Conservation (phyloP, 2,888 invertebrate species). For the Agrenia bidenticulata region DNA sequence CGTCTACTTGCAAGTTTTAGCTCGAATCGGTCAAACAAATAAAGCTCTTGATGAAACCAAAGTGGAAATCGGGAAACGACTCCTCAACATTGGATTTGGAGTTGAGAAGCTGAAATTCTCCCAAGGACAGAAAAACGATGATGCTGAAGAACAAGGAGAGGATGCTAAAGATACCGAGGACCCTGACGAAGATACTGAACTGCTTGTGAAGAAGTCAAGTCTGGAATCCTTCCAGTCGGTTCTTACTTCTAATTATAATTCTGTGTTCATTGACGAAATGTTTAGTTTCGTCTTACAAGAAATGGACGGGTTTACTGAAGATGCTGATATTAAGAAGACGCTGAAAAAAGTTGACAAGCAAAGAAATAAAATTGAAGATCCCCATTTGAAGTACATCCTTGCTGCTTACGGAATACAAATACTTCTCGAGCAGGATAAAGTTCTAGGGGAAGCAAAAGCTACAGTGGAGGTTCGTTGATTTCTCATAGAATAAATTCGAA, state of each 20-base stretch:
- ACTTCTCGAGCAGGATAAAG: conserved; percentile 19
- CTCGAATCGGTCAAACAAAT: conserved; percentile 13
- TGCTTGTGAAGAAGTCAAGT: conserved; percentile 2
- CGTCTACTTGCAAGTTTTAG: conserved; percentile 20
- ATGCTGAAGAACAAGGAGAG: conserved; percentile 10
- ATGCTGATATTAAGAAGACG: conserved; percentile 1
- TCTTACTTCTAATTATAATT: conserved; percentile 1
- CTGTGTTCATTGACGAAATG: conserved; percentile 19
- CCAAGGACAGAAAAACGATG: neutral
- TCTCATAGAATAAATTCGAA: neutral
- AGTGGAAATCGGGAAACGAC: conserved; percentile 19
- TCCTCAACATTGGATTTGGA: conserved; percentile 23
- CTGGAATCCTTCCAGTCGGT: conserved; percentile 8
- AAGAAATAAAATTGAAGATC: conserved; percentile 16
- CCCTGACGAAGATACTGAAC: neutral
- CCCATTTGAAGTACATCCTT: conserved; percentile 18
- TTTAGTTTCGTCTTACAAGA: conserved; percentile 9
- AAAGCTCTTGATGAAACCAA: neutral
- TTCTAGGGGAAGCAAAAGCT: conserved; percentile 15
- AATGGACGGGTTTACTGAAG: neutral
- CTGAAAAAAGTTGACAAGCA: conserved; percentile 26
- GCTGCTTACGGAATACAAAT: conserved; percentile 18
- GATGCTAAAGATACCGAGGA: conserved; percentile 4
- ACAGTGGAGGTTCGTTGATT: conserved; percentile 9
- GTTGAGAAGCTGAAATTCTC: conserved; percentile 8